Conservation (phyloP, 2,888 invertebrate species). For the Phalera bucephala region DNA sequence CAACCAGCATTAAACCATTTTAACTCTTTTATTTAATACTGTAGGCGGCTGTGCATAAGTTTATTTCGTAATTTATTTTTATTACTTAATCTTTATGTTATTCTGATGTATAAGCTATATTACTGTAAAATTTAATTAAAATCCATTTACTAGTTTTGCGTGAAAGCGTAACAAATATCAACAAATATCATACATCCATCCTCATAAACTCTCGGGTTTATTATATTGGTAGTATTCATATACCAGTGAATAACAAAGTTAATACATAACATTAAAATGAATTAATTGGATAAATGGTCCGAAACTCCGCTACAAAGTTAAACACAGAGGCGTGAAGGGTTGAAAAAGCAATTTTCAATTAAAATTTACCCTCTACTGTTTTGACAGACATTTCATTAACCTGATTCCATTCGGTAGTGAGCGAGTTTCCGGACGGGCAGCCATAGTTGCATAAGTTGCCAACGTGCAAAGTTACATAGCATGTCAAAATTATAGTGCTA, state of each 20-base stretch:
- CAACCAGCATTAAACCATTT: no score
- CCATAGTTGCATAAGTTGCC: conserved; percentile 13
- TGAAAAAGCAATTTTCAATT: conserved; percentile 71
- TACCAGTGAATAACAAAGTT: background rate
- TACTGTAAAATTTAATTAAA: no score
- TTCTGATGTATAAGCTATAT: no score
- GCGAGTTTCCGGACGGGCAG: conserved; percentile 26
- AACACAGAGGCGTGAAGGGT: conserved; percentile 49
- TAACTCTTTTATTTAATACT: no score
- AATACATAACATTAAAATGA: conserved; percentile 5
- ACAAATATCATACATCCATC: no score
- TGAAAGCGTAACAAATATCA: no score
- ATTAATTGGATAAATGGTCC: conserved; percentile 21
- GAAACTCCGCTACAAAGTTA: conserved; percentile 28
- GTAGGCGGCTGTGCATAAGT: no score
- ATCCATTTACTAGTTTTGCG: no score
- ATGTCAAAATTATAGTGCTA: background rate
- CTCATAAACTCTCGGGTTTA: no score
- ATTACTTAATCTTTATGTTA: no score
- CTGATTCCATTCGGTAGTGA: conserved; percentile 51
- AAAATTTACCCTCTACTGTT: conserved; percentile 59
- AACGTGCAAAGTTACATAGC: conserved; percentile 1
- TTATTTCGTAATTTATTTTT: no score
- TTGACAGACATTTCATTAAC: conserved; percentile 80
- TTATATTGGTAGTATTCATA: no score